phyloP scores from a whole-genome alignment of 2,113 vertebrate species.

The Hymenochirus boettgeri region DNA sequence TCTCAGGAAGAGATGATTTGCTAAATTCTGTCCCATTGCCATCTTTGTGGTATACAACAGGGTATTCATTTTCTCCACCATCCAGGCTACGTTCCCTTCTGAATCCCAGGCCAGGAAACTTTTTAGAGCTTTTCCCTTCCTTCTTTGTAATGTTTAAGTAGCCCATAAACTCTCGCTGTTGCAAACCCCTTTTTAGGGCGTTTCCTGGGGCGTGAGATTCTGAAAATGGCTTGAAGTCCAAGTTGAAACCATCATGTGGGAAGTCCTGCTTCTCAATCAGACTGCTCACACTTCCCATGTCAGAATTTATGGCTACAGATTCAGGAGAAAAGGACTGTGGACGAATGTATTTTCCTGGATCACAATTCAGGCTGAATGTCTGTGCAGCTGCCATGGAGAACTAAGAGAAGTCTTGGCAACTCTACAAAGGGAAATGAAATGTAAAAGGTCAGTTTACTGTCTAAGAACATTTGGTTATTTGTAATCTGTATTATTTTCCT shows the following conservation, averaged over 20 bases:
- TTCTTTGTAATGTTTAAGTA: constrained; percentile 90
- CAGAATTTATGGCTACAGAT: constrained; percentile 55
- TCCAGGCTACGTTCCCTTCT: constrained; percentile 67
- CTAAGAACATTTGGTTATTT: background rate
- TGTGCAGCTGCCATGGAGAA: constrained; percentile 94
- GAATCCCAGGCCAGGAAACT: constrained; percentile 59
- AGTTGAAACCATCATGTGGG: constrained; percentile 68
- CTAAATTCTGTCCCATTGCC: constrained; percentile 80
- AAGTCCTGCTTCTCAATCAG: constrained; percentile 87
- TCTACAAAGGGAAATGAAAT: constrained; percentile 56
- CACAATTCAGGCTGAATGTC: constrained; percentile 75
- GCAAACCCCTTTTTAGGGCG: constrained; percentile 79
- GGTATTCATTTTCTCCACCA: constrained; percentile 64
- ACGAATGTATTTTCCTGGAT: constrained; percentile 63
- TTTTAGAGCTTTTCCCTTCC: constrained; percentile 69
- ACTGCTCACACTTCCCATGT: constrained; percentile 96
- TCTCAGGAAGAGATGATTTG: constrained; percentile 85
- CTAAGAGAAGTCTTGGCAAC: constrained; percentile 59
- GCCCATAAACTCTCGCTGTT: constrained; percentile 85
- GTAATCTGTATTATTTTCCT: too few relatives aligned
- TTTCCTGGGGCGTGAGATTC: constrained; percentile 78
- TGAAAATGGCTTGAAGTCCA: constrained; percentile 65
- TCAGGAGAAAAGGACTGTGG: constrained; percentile 56
- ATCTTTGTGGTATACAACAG: constrained; percentile 77
- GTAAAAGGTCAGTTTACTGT: background rate